Conservation (phyloP, 2,113 vertebrate species). For the Rousettus leschenaultii region DNA sequence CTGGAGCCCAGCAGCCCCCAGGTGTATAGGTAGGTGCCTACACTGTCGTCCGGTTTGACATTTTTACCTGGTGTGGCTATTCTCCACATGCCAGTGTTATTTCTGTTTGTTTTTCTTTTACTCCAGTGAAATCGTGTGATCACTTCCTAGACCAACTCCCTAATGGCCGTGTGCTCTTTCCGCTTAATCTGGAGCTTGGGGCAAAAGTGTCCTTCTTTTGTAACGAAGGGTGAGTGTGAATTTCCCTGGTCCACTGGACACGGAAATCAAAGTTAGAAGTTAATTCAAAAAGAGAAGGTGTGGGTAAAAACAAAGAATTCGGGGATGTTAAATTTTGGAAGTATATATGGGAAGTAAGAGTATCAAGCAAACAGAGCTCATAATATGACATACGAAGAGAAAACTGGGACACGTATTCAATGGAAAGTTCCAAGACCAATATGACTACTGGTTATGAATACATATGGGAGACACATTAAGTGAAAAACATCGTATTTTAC, state of each 20-base stretch:
- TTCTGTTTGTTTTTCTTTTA: background rate
- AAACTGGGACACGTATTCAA: background rate
- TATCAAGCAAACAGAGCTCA: background rate
- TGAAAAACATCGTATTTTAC: background rate
- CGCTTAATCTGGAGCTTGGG: no score
- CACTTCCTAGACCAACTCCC: background rate
- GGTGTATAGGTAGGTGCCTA: no score
- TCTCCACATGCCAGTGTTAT: background rate
- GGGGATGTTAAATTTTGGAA: background rate
- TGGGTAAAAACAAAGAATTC: background rate
- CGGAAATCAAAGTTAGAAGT: background rate
- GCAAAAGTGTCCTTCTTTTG: no score
- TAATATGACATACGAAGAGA: background rate
- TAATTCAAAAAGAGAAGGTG: background rate
- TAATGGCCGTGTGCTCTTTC: no score
- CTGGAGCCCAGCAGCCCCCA: no score
- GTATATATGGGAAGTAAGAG: background rate
- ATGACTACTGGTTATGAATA: background rate
- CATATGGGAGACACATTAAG: no score
- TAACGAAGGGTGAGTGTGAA: no score
- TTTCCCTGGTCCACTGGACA: accelerated
- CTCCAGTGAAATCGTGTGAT: conserved; percentile 15
- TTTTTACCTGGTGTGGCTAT: background rate
- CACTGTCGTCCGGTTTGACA: no score
- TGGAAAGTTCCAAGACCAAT: background rate